Conservation (phyloP, 2,888 invertebrate species). For the Villa cingulata region DNA sequence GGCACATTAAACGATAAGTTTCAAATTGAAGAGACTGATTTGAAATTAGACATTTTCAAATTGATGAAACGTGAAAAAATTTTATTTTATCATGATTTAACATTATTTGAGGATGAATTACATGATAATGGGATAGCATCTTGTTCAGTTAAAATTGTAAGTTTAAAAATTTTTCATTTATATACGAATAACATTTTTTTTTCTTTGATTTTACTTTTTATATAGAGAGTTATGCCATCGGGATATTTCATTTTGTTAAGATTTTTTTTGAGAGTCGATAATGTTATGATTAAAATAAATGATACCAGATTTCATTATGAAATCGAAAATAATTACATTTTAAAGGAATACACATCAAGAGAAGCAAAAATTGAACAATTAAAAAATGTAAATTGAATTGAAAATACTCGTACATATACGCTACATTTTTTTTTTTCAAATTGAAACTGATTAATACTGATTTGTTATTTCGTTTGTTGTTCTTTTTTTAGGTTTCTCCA, state of each 20-base stretch:
- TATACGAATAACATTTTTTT: background rate
- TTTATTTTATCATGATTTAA: constrained; percentile 83
- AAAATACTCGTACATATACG: constrained; percentile 18
- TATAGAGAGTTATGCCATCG: constrained; percentile 89
- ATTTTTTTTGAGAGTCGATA: constrained; percentile 88
- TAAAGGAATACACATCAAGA: constrained; percentile 69
- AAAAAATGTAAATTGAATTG: constrained; percentile 46
- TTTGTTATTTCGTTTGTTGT: constrained; percentile 1
- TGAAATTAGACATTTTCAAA: constrained; percentile 73
- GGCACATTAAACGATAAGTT: constrained; percentile 58
- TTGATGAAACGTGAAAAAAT: constrained; percentile 84
- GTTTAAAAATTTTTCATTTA: constrained; percentile 23
- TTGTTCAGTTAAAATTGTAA: constrained; percentile 84
- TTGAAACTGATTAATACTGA: background rate
- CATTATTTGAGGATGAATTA: constrained; percentile 93
- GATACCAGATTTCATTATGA: constrained; percentile 81
- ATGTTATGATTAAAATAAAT: constrained; percentile 73
- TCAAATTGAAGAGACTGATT: constrained; percentile 47
- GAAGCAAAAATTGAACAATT: constrained; percentile 60
- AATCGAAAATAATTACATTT: constrained; percentile 58
- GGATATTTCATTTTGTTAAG: constrained; percentile 82
- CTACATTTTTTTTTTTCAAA: background rate
- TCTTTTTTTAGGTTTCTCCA: constrained; percentile 39
- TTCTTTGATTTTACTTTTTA: constrained; percentile 16
- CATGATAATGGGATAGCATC: constrained; percentile 95